A percentile compares a stretch with the other conserved stretches of the same genome.
These are phyloP conservation scores for Nebria salina DNA, from an alignment of 2,888 invertebrate species.

Conservation along the genomic window DNA sequence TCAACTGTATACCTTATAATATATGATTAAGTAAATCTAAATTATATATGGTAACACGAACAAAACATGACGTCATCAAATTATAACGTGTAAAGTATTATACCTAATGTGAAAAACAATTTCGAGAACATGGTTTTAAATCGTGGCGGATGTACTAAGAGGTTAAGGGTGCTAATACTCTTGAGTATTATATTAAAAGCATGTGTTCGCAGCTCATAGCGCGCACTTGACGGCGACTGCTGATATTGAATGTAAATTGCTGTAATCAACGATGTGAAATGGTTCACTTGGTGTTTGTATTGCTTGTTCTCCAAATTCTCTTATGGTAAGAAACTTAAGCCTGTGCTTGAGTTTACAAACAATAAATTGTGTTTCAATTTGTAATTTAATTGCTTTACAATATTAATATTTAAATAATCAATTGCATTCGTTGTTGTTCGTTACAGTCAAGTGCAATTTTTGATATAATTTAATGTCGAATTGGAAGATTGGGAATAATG, in stretches of 20 bases:
- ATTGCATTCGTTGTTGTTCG: too few species aligned
- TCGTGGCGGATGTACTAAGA: background rate
- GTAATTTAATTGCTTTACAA: too few species aligned
- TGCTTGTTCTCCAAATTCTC: background rate
- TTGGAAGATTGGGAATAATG: too few species aligned
- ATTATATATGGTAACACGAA: too few species aligned
- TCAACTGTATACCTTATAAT: background rate
- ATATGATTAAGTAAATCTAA: background rate
- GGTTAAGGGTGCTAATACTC: background rate
- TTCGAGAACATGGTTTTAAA: too few species aligned
- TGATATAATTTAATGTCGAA: too few species aligned
- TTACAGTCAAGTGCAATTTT: too few species aligned
- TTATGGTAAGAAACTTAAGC: background rate
- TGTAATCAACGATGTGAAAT: conserved; percentile 31
- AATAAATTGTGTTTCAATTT: background rate
- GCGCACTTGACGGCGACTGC: conserved; percentile 13
- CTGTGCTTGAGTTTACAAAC: background rate
- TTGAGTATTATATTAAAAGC: conserved; percentile 51
- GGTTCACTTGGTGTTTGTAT: background rate
- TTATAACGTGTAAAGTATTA: too few species aligned
- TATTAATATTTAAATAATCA: too few species aligned
- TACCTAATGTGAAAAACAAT: too few species aligned
- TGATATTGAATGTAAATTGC: conserved; percentile 50
- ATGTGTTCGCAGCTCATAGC: conserved; percentile 45
- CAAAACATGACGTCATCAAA: too few species aligned